Evolutionary conservation across 2,888 invertebrate species (phyloP), one percentile per base, ranked within the genome.

Genomic region (Drymonia ruficornis): DNA sequence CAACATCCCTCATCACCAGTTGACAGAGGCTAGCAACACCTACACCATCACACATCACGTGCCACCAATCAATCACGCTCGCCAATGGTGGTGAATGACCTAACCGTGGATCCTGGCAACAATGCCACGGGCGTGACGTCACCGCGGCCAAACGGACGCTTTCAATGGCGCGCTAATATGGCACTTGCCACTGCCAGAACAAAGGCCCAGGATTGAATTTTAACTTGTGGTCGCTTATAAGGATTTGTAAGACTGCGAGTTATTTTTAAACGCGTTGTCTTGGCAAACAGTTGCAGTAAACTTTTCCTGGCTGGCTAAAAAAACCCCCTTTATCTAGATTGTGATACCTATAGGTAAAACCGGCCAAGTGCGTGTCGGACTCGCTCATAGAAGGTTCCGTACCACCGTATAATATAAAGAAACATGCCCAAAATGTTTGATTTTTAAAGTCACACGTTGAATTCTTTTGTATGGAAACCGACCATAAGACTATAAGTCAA

Each of bases 21-120:
- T 9, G 8, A 16, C 9, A 6, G 15, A 11, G 8, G 2, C 11
- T 47, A 47, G 47, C 47, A 47, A 47, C 47, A 47, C 47, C 18
- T 13, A 12, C 38, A 52, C 23, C 28, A n/a, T n/a, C n/a, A n/a
- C n/a, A 36, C 55, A 50, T 70, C 86, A 86, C 87, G 87, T 83
- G 68, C 61, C 63, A 50, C 61, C 75, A 74, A 84, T 87, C 85
- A 80, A 83, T 87, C 86, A 83, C 67, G 50, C 12, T 63, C 53
- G 59, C 64, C 63, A 66, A 77, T 76, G 75, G 85, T 84, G 82
- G 86, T 84, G 82, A 86, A 86, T 70, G 87, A 87, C 87, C 87
- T 74, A 71, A 66, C 72, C 75, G 76, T 78, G 78, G 73, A 69
- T 63, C 62, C 63, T 58, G 63, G 62, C 62, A 66, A 72, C 72